phyloP scores from a whole-genome alignment of 2,113 vertebrate species.

The Probosciger aterrimus region DNA sequence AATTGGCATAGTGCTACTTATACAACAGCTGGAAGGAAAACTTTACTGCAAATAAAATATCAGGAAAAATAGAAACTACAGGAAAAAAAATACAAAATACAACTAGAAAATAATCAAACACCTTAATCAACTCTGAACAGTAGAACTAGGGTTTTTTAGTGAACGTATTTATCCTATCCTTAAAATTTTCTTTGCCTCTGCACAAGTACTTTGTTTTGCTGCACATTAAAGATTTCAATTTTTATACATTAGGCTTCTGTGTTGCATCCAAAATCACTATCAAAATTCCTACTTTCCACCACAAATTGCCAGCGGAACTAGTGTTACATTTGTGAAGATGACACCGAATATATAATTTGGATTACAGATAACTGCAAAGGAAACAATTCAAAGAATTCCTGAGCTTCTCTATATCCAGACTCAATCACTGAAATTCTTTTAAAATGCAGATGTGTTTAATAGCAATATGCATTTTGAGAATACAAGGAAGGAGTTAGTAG shows the following conservation, averaged over 20 bases:
- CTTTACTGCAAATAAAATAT: not conserved
- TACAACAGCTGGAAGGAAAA: not conserved
- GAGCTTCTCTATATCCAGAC: not conserved
- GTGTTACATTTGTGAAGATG: not conserved
- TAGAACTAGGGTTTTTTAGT: not conserved
- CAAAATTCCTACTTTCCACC: not conserved
- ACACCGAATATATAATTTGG: not conserved
- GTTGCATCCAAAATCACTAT: not conserved
- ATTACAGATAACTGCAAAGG: not conserved
- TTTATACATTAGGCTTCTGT: not conserved
- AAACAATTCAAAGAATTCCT: not conserved
- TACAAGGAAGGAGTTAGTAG: not conserved
- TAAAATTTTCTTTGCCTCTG: not conserved
- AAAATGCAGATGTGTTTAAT: not conserved
- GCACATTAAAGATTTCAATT: not conserved
- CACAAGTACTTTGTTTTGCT: not conserved
- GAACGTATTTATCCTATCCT: not conserved
- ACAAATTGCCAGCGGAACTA: not conserved
- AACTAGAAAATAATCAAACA: not conserved
- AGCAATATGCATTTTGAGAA: not conserved
- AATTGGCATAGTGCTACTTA: not conserved
- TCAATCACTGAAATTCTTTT: not conserved
- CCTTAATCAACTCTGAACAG: not conserved
- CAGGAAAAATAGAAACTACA: not conserved
- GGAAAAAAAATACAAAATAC: not conserved